Evolutionary conservation across 53 echinoderm and acorn worm genomes (phyloP).

Genomic region (Actinopyga echinites): DNA sequence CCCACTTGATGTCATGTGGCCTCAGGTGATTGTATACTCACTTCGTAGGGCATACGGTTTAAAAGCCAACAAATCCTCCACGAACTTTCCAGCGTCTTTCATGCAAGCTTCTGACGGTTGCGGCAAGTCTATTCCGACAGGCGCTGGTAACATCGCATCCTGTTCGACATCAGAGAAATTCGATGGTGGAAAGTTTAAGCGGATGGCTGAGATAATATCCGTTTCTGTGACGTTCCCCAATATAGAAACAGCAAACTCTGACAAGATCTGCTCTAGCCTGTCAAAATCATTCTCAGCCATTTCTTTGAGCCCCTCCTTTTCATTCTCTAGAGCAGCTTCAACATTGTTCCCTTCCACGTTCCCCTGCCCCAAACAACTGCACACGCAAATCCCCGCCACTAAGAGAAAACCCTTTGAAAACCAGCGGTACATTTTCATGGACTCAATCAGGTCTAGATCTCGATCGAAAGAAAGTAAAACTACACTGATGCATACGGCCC

Average conservation of each 20-base stretch:
- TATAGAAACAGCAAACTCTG: neutral
- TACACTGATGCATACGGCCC: too few relatives aligned
- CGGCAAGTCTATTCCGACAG: too few relatives aligned
- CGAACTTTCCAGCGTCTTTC: neutral
- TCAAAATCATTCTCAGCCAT: neutral
- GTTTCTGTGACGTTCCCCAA: neutral
- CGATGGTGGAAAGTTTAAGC: too few relatives aligned
- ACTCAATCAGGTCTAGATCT: too few relatives aligned
- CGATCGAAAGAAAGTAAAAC: too few relatives aligned
- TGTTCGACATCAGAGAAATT: too few relatives aligned
- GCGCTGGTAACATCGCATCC: too few relatives aligned
- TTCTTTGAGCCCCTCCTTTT: neutral
- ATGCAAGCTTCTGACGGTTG: neutral
- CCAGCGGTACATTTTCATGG: too few relatives aligned
- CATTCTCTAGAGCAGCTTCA: neutral
- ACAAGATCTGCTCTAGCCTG: neutral
- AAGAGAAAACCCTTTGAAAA: too few relatives aligned
- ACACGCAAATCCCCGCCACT: too few relatives aligned
- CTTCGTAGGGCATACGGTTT: conserved; percentile 1
- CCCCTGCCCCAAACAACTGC: neutral
- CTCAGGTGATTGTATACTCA: neutral
- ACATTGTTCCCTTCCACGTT: conserved; percentile 4
- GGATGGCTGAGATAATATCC: neutral
- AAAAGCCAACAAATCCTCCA: neutral
- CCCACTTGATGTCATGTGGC: too few relatives aligned